phyloP scores from a whole-genome alignment of 2,888 invertebrate genomes.

The Archips crataeganus region DNA sequence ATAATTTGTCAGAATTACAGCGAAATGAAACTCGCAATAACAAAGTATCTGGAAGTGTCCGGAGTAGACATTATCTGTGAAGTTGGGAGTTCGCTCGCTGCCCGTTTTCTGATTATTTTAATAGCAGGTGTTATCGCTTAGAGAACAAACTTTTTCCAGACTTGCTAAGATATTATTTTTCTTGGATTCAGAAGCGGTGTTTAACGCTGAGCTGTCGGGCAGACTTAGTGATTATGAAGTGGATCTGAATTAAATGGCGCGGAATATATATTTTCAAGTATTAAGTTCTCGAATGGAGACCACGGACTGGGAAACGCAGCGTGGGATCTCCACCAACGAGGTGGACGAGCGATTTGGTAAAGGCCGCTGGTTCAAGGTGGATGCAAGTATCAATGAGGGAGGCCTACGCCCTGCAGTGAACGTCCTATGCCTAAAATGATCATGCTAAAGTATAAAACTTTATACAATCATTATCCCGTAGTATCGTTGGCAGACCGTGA shows the following conservation, averaged over 20 bases:
- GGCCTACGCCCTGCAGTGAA: too few species aligned
- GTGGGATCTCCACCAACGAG: too few species aligned
- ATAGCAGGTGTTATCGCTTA: conserved; percentile 36
- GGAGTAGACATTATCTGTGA: conserved; percentile 34
- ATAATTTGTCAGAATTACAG: conserved; percentile 14
- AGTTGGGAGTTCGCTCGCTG: conserved; percentile 16
- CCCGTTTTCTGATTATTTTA: conserved; percentile 29
- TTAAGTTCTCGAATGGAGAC: too few species aligned
- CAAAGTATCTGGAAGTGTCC: conserved; percentile 15
- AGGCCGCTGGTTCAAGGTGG: too few species aligned
- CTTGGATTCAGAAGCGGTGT: not conserved
- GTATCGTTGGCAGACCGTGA: too few species aligned
- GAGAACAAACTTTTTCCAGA: conserved; percentile 24
- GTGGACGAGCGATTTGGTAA: too few species aligned
- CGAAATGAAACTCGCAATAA: conserved; percentile 16
- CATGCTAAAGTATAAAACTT: too few species aligned
- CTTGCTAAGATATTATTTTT: conserved; percentile 24
- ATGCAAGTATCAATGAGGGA: too few species aligned
- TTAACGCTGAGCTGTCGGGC: not conserved
- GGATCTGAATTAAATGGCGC: not conserved
- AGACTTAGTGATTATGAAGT: not conserved
- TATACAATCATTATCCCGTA: too few species aligned
- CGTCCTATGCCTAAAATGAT: too few species aligned
- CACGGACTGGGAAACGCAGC: too few species aligned
- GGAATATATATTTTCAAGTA: not conserved